phyloP scores from a whole-genome alignment of 2,797 vertebrate species.

The Phrynocephalus vlangalii region DNA sequence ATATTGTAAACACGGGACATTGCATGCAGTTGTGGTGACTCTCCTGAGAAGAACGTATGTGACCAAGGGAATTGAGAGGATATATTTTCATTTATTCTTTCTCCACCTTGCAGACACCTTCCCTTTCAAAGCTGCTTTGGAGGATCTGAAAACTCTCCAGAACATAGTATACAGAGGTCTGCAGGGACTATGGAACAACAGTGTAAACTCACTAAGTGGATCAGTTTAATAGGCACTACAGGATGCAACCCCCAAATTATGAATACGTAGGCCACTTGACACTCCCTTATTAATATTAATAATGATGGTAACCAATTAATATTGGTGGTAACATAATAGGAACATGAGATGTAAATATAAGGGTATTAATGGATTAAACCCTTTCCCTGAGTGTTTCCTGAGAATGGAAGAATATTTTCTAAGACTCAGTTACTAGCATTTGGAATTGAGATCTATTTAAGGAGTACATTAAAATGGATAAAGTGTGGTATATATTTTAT shows the following conservation, averaged over 20 bases:
- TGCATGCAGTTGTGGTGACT: background rate
- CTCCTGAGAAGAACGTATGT: background rate
- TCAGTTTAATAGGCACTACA: background rate
- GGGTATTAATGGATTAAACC: background rate
- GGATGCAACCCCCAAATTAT: too few species aligned
- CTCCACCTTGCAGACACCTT: background rate
- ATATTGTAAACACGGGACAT: background rate
- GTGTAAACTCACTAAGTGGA: background rate
- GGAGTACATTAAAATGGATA: background rate
- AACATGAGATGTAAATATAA: background rate
- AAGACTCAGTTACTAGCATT: background rate
- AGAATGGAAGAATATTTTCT: background rate
- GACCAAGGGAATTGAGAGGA: background rate
- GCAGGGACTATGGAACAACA: background rate
- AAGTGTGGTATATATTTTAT: background rate
- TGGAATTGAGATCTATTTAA: background rate
- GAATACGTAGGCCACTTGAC: too few species aligned
- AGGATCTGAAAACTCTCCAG: background rate
- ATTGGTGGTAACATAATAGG: too few species aligned
- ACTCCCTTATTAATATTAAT: too few species aligned
- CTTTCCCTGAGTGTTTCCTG: background rate
- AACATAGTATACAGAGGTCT: background rate
- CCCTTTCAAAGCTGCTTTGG: background rate
- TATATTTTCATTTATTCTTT: background rate
- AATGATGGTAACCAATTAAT: too few species aligned